phyloP scores from a whole-genome alignment of 2,113 vertebrate genomes.

The Megaleporinus macrocephalus region DNA sequence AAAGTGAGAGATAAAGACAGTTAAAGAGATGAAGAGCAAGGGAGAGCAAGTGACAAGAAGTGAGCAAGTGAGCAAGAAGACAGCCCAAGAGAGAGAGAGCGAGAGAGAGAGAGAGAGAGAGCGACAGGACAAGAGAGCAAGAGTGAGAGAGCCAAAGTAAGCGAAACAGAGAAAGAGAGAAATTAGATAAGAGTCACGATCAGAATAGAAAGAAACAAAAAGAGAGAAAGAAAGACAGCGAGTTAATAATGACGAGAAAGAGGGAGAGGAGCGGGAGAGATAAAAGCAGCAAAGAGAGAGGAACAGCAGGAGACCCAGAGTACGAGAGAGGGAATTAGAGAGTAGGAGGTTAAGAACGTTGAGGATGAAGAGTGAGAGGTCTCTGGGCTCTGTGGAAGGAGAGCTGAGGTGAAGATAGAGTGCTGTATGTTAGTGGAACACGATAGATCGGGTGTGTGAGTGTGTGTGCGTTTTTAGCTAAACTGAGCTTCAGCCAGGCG shows the following conservation, averaged over 20 bases:
- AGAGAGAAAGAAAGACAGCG: too few relatives aligned
- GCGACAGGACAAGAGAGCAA: background rate
- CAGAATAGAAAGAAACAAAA: too few relatives aligned
- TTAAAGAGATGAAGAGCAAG: background rate
- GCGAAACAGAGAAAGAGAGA: too few relatives aligned
- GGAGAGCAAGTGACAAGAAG: background rate
- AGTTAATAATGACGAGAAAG: too few relatives aligned
- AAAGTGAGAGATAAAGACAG: background rate
- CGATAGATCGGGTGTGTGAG: slow-evolving; percentile 19
- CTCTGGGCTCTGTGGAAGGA: background rate
- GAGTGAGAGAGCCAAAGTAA: background rate
- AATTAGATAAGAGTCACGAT: too few relatives aligned
- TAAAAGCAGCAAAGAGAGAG: too few relatives aligned
- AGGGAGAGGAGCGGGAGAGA: too few relatives aligned
- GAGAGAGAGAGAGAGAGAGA: background rate
- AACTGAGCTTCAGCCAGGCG: too few relatives aligned
- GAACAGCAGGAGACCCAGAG: too few relatives aligned
- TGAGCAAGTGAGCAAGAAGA: background rate
- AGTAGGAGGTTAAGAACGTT: background rate
- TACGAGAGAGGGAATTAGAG: background rate
- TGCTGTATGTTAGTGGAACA: slow-evolving; percentile 5
- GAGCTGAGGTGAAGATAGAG: slow-evolving; percentile 31
- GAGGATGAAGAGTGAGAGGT: background rate
- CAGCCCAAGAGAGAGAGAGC: background rate
- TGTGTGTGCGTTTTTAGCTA: slow-evolving; percentile 35